Percentiles rank a stretch among this genome's conserved stretches.
These are phyloP conservation scores for Sarcophaga rosellei DNA, from an alignment of 2,888 invertebrate genomes.

Conservation along the genomic window DNA sequence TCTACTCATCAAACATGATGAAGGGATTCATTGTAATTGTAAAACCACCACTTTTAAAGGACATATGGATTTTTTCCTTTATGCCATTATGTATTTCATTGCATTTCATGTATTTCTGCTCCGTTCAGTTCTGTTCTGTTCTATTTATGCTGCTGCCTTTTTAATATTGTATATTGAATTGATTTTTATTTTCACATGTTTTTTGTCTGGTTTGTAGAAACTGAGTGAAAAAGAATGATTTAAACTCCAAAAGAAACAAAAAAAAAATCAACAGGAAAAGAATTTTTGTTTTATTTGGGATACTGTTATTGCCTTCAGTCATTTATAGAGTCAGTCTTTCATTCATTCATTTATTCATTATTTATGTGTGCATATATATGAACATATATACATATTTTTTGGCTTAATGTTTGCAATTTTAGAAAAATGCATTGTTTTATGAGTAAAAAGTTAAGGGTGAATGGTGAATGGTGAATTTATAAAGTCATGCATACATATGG, in stretches of 20 bases:
- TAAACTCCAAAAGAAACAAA: not conserved
- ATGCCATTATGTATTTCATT: slow-evolving; percentile 28
- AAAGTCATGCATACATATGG: slow-evolving; percentile 28
- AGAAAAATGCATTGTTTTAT: not conserved
- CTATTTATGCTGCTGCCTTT: not conserved
- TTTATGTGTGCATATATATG: too few species aligned
- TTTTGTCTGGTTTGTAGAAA: not conserved
- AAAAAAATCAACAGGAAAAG: not conserved
- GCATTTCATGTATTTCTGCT: not conserved
- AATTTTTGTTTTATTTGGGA: not conserved
- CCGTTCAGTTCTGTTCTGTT: not conserved
- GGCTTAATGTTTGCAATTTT: not conserved
- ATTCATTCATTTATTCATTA: too few species aligned
- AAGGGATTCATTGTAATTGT: slow-evolving; percentile 36
- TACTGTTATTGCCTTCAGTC: too few species aligned
- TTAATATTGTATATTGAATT: not conserved
- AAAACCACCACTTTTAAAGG: slow-evolving; percentile 64
- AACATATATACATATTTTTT: too few species aligned
- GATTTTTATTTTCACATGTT: not conserved
- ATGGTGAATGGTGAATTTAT: not conserved
- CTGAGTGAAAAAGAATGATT: slow-evolving; percentile 5
- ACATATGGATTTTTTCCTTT: slow-evolving; percentile 57
- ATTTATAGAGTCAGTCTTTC: too few species aligned
- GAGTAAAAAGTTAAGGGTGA: slow-evolving; percentile 26
- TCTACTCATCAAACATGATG: slow-evolving; percentile 25